Evolutionary conservation across 2,797 vertebrate species (phyloP).

Genomic region (Enteromius unitaeniatus): DNA sequence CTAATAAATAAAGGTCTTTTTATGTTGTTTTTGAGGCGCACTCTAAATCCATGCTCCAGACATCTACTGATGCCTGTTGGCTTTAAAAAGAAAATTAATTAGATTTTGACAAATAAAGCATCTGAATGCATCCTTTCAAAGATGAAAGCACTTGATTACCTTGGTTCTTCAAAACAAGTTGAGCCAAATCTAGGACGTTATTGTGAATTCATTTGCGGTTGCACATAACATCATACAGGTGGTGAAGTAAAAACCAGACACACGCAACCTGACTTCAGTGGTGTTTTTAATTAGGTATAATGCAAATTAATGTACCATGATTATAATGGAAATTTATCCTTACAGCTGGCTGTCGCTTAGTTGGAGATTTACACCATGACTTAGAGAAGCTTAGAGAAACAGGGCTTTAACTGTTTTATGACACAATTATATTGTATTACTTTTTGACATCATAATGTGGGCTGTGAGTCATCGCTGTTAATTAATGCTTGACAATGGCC

Average conservation of each 20-base stretch:
- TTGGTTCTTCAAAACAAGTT: not conserved
- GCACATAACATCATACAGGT: not conserved
- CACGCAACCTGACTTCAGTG: not conserved
- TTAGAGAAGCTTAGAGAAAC: constrained; percentile 20
- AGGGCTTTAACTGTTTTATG: constrained; percentile 29
- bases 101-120: constrained; percentile 21
- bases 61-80: constrained; percentile 1
- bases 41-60: constrained; percentile 1
- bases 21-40: constrained; percentile 10
- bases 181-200: constrained; percentile 12
- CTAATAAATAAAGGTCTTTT: constrained; percentile 30
- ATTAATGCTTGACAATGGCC: constrained; percentile 44
- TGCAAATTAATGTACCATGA: not conserved
- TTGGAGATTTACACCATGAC: constrained; percentile 14
- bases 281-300: not conserved
- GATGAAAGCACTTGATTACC: constrained; percentile 27
- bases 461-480: constrained; percentile 45
- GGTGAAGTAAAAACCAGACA: not conserved
- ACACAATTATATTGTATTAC: constrained; percentile 48
- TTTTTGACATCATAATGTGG: constrained; percentile 31
- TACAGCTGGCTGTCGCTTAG: not conserved
- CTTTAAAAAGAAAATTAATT: constrained; percentile 9
- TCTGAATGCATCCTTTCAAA: constrained; percentile 14
- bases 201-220: not conserved
- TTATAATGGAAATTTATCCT: constrained; percentile 7